phyloP scores from a whole-genome alignment of 2,888 invertebrate genomes.

The Torymus auratus region DNA sequence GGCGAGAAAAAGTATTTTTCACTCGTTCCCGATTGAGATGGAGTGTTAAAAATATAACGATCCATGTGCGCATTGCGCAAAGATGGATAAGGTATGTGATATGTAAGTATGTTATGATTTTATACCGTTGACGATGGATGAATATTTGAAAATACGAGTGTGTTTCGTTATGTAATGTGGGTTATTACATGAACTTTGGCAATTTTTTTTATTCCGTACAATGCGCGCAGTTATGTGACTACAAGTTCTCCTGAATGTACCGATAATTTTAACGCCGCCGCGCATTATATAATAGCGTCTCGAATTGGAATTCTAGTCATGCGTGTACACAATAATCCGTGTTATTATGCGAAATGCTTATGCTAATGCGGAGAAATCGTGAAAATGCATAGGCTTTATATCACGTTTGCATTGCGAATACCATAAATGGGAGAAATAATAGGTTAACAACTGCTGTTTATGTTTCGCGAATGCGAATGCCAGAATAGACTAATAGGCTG shows the following conservation, averaged over 20 bases:
- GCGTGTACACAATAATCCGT: neutral
- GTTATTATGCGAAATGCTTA: slow-evolving; percentile 24
- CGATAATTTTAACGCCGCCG: slow-evolving; percentile 29
- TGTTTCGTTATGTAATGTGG: slow-evolving; percentile 30
- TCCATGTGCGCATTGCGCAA: no score
- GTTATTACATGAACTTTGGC: slow-evolving; percentile 27
- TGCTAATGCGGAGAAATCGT: neutral
- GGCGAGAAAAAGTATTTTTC: neutral
- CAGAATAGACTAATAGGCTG: no score
- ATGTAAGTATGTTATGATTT: no score
- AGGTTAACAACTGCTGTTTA: neutral
- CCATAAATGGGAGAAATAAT: neutral
- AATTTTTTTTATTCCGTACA: slow-evolving; percentile 6
- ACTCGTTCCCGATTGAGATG: no score
- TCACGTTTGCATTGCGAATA: slow-evolving; percentile 3
- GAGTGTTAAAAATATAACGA: no score
- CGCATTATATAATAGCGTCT: slow-evolving; percentile 18
- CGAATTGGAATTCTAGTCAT: slow-evolving; percentile 2
- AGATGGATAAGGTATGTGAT: no score
- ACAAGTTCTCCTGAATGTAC: neutral
- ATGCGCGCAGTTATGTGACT: neutral
- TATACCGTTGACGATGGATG: slow-evolving; percentile 2
- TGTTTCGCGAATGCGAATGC: no score
- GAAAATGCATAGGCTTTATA: neutral
- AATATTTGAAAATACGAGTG: slow-evolving; percentile 1